Evolutionary conservation across 2,888 invertebrate species (phyloP).

Genomic region (Ichneumoninae sp.): DNA sequence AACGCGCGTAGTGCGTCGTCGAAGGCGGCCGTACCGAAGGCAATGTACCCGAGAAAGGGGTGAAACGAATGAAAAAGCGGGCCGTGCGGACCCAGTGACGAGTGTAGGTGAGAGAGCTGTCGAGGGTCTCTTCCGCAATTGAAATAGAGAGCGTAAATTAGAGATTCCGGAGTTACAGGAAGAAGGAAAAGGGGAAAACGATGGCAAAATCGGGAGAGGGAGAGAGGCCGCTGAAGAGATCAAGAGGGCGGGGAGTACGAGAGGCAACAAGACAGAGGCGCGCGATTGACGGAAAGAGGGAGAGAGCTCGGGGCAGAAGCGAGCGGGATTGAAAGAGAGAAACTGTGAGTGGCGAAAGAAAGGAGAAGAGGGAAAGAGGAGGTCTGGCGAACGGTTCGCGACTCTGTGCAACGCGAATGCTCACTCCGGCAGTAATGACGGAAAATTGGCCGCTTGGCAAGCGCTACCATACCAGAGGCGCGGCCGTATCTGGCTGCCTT

Average conservation of each 20-base stretch:
- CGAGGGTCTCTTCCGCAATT: slow-evolving; percentile 24
- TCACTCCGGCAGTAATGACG: slow-evolving; percentile 75
- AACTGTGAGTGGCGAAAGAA: neutral
- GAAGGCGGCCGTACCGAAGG: neutral
- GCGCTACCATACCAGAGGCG: slow-evolving; percentile 53
- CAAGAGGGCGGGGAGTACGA: slow-evolving; percentile 48
- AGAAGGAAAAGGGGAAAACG: neutral
- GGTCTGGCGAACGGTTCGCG: slow-evolving; percentile 3
- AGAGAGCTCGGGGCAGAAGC: neutral
- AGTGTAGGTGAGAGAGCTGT: slow-evolving; percentile 21
- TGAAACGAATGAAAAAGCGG: slow-evolving; percentile 28
- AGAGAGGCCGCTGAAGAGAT: slow-evolving; percentile 44
- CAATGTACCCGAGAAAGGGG: slow-evolving; percentile 2
- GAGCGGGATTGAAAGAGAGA: slow-evolving; percentile 2
- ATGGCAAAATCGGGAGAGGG: neutral
- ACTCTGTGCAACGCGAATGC: slow-evolving; percentile 23
- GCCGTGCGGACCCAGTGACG: neutral
- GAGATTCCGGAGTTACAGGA: slow-evolving; percentile 39
- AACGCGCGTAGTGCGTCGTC: slow-evolving; percentile 69
- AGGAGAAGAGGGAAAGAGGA: slow-evolving; percentile 6
- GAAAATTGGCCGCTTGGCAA: slow-evolving; percentile 78
- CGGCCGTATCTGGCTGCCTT: slow-evolving; percentile 67
- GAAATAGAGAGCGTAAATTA: slow-evolving; percentile 57
- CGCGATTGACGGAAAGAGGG: neutral
- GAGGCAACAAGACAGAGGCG: neutral